Conservation (phyloP, 1,140 invertebrate genomes). For the Drosophila micromelanica region DNA sequence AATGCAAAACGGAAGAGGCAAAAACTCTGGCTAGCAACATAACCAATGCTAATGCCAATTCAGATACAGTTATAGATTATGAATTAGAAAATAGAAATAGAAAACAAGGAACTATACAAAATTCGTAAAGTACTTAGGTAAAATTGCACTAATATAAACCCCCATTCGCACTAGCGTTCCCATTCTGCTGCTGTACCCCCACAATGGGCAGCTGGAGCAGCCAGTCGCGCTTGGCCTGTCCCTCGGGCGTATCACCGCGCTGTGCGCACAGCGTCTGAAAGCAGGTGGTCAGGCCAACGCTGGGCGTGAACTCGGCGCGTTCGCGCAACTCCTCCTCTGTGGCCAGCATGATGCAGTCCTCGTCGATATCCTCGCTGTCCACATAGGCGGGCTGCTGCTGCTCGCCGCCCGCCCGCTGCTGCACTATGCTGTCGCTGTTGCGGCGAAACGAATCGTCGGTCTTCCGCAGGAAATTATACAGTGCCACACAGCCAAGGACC, state of each 20-base stretch:
- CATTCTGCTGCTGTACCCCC: conserved; percentile 23
- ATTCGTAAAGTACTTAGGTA: conserved; percentile 79
- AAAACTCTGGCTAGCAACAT: conserved; percentile 58
- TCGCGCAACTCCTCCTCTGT: conserved; percentile 75
- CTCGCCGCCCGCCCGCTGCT: conserved; percentile 51
- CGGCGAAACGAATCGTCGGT: conserved; percentile 73
- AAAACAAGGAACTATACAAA: conserved; percentile 82
- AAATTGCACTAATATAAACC: conserved; percentile 78
- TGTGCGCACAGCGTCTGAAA: conserved; percentile 68
- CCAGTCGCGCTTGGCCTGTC: conserved; percentile 70
- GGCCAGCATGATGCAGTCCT: conserved; percentile 79
- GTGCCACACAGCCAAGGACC: conserved; percentile 74
- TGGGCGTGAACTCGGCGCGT: conserved; percentile 73
- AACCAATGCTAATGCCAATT: conserved; percentile 46
- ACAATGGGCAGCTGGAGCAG: conserved; percentile 59
- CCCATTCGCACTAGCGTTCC: conserved; percentile 52
- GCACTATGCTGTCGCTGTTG: conserved; percentile 74
- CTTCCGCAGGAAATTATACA: conserved; percentile 82
- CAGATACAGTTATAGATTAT: conserved; percentile 50
- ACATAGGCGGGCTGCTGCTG: conserved; percentile 61
- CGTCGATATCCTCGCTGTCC: conserved; percentile 71
- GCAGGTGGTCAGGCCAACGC: conserved; percentile 73
- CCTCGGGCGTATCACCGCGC: conserved; percentile 64
- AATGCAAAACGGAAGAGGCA: conserved; percentile 55
- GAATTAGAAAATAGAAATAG: conserved; percentile 67